Conservation (phyloP, 2,113 vertebrate species). For the Phyllostomus hastatus region DNA sequence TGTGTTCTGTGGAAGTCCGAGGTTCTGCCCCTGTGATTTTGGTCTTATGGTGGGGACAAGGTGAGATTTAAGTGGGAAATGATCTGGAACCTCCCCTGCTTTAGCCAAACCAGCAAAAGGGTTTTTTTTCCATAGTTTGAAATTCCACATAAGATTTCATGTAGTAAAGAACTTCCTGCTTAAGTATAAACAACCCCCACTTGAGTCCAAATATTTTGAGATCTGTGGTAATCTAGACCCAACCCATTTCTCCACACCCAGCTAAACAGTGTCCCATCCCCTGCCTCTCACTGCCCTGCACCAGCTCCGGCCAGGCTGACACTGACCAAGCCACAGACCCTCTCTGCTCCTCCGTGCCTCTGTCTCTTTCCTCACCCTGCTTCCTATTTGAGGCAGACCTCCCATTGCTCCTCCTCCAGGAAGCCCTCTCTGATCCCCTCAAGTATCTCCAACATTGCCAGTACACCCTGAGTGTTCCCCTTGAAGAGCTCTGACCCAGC, state of each 20-base stretch:
- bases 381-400: not conserved
- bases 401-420: not conserved
- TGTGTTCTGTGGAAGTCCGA: not conserved
- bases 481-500: not conserved
- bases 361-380: not conserved
- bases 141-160: not conserved
- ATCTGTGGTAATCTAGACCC: not conserved
- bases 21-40: not conserved
- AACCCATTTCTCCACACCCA: not conserved
- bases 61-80: not conserved
- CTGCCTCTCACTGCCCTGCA: not conserved
- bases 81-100: not conserved
- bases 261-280: accelerated
- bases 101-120: not conserved
- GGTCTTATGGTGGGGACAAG: accelerated
- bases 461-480: not conserved
- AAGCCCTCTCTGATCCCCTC: not conserved
- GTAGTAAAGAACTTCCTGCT: not conserved
- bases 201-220: not conserved
- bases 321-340: not conserved
- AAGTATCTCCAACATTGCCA: not conserved
- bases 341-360: not conserved
- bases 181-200: not conserved
- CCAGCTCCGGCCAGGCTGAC: accelerated
- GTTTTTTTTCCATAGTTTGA: not conserved